Evolutionary conservation across 2,888 invertebrate genomes (phyloP).

Genomic region (Lithophane ornitopus): DNA sequence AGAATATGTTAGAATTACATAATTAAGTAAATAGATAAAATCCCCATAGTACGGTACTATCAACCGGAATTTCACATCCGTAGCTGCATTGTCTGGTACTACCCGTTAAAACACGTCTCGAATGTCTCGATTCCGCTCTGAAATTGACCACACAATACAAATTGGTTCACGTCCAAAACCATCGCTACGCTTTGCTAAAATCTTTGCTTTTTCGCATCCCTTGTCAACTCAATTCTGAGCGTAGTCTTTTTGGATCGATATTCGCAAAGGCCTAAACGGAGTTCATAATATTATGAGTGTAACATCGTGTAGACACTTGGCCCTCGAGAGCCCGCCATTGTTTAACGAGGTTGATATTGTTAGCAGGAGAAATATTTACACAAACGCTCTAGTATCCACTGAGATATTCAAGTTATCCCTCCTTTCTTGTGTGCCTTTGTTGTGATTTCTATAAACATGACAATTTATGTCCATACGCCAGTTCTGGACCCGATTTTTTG

Average conservation of each 20-base stretch:
- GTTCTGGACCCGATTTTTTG: background rate
- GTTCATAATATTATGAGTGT: constrained; percentile 25
- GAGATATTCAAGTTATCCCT: constrained; percentile 37
- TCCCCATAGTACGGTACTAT: background rate
- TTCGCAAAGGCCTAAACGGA: constrained; percentile 14
- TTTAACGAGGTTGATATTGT: constrained; percentile 48
- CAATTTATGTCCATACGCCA: background rate
- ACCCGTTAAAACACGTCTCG: background rate
- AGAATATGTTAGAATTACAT: too few species aligned
- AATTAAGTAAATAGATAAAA: too few species aligned
- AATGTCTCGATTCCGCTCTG: background rate
- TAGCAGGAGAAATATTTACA: constrained; percentile 59
- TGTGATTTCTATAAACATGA: constrained; percentile 8
- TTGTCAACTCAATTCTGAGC: background rate
- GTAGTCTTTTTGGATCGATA: constrained; percentile 1
- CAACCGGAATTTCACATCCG: constrained; percentile 24
- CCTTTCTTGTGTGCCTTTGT: constrained; percentile 27
- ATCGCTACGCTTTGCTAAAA: too few species aligned
- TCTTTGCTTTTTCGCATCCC: background rate
- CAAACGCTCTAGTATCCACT: constrained; percentile 35
- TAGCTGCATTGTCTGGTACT: background rate
- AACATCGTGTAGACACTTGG: constrained; percentile 36
- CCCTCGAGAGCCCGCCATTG: constrained; percentile 43
- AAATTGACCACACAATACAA: background rate
- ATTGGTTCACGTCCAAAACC: background rate